Conservation (phyloP, 2,797 vertebrate species). For the Leuciscus waleckii region DNA sequence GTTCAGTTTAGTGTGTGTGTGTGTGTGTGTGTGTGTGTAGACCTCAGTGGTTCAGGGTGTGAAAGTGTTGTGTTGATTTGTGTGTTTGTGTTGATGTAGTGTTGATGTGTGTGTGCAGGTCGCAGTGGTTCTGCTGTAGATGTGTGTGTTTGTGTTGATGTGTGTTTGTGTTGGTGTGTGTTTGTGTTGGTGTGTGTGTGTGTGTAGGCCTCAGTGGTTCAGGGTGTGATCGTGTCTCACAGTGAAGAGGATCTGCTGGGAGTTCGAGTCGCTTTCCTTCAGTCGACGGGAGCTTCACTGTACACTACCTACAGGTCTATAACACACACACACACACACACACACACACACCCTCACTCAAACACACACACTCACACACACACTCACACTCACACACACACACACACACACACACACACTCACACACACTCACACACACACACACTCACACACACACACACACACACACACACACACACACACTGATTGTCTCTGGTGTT, state of each 20-base stretch:
- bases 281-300: conserved; percentile 81
- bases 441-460: not conserved
- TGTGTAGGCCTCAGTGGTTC: conserved; percentile 63
- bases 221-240: conserved; percentile 81
- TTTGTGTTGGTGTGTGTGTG: not conserved
- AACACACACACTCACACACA: no score
- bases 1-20: not conserved
- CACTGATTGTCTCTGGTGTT: not conserved
- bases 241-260: conserved; percentile 84
- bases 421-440: no score
- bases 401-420: not conserved
- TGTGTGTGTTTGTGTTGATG: no score
- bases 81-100: not conserved
- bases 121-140: conserved; percentile 48
- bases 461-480: no score
- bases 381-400: not conserved
- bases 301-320: conserved; percentile 83
- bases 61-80: conserved; percentile 69
- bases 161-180: no score
- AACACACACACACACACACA: not conserved
- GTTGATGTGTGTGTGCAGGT: conserved; percentile 55
- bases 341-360: not conserved
- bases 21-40: conserved; percentile 54
- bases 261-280: conserved; percentile 78
- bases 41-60: conserved; percentile 68